Conservation (phyloP, 2,113 vertebrate genomes). For the Alectura lathami region DNA sequence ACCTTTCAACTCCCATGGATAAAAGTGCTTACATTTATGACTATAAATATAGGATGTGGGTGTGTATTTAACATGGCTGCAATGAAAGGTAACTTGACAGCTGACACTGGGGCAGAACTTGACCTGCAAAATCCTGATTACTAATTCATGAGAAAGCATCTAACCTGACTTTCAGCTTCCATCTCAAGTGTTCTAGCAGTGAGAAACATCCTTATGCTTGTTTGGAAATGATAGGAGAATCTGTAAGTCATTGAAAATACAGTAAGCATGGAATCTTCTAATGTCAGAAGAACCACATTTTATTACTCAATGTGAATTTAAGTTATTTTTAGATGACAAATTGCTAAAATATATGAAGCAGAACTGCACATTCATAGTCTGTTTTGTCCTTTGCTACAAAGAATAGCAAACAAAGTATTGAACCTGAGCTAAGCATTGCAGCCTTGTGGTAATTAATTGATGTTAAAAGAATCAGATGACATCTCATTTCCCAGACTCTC, state of each 20-base stretch:
- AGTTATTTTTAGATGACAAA: neutral
- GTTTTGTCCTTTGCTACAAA: neutral
- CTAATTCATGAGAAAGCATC: conserved; percentile 32
- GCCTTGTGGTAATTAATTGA: neutral
- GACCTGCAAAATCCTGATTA: conserved; percentile 32
- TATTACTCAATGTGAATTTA: neutral
- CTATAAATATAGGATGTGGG: neutral
- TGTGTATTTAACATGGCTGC: neutral
- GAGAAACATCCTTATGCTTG: neutral
- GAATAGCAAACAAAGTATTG: neutral
- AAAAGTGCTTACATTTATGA: neutral
- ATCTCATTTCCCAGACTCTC: neutral
- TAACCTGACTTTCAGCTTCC: conserved; percentile 19
- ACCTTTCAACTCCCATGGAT: neutral
- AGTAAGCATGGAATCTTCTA: neutral
- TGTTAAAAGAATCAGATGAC: neutral
- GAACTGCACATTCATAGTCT: neutral
- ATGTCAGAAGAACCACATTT: neutral
- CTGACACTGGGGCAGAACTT: neutral
- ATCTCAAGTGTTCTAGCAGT: conserved; percentile 1
- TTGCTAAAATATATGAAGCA: neutral
- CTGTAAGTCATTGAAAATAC: neutral
- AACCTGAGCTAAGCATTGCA: neutral
- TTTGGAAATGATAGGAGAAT: neutral
- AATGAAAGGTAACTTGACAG: neutral